phyloP scores from a whole-genome alignment of 2,888 invertebrate species.

The Ochropleura leucogaster region DNA sequence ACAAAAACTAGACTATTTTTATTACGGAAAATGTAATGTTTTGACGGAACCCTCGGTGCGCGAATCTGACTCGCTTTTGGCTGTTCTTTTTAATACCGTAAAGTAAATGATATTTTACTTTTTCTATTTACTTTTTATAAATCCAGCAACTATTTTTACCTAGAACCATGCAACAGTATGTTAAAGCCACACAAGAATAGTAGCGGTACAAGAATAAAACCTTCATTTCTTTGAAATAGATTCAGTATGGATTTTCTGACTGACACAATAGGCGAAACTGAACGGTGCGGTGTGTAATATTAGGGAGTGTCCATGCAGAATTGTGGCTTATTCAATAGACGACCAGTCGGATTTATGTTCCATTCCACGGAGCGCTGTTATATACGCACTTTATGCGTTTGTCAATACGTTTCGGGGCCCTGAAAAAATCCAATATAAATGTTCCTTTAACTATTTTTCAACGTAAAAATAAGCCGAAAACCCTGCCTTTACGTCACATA shows the following conservation, averaged over 20 bases:
- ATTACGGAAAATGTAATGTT: not conserved
- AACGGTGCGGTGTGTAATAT: slow-evolving; percentile 70
- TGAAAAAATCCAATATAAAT: not conserved
- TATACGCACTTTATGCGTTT: slow-evolving; percentile 60
- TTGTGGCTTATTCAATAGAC: slow-evolving; percentile 65
- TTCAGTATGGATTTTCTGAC: slow-evolving; percentile 69
- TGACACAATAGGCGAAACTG: slow-evolving; percentile 70
- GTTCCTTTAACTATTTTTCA: slow-evolving; percentile 10
- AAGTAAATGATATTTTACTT: not conserved
- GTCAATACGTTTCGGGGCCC: slow-evolving; percentile 41
- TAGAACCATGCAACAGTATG: not conserved
- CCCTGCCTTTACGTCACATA: not conserved
- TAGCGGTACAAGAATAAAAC: slow-evolving; percentile 32
- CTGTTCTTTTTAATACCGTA: not conserved
- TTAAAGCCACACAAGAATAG: slow-evolving; percentile 13
- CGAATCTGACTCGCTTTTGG: no score
- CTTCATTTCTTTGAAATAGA: slow-evolving; percentile 51
- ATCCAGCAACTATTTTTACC: no score
- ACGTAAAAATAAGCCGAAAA: slow-evolving; percentile 9
- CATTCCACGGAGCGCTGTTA: slow-evolving; percentile 49
- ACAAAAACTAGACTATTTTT: not conserved
- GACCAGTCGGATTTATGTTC: slow-evolving; percentile 65
- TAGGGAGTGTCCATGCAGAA: slow-evolving; percentile 71
- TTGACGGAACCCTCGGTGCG: no score
- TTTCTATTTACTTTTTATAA: not conserved